A percentile compares a stretch with the other conserved stretches of the same genome.
Conservation (phyloP, 2,113 vertebrate genomes). For the Clarias batrachus region DNA sequence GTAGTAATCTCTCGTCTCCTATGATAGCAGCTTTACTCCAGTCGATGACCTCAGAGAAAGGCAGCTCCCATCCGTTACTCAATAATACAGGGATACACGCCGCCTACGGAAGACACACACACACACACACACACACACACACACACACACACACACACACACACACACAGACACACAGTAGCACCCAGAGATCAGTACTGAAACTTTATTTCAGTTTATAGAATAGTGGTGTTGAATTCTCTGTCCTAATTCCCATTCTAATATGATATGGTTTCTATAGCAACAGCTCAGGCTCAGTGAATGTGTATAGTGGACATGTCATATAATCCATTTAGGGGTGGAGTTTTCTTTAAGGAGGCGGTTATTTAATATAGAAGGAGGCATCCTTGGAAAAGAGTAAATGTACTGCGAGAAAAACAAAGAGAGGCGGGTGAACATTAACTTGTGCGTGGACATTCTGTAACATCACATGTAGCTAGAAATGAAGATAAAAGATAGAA, state of each 20-base stretch:
- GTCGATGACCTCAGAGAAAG: constrained; percentile 79
- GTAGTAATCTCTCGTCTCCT: constrained; percentile 75
- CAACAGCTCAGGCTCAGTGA: background rate
- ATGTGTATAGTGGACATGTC: no score
- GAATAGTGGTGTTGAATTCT: background rate
- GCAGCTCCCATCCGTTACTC: constrained; percentile 79
- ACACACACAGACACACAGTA: background rate
- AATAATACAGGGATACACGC: constrained; percentile 78
- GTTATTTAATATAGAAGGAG: background rate
- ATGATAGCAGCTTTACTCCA: constrained; percentile 77
- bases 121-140: constrained; percentile 33
- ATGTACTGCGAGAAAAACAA: background rate
- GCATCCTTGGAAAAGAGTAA: background rate
- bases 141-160: background rate
- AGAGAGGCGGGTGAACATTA: background rate
- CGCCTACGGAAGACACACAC: constrained; percentile 61
- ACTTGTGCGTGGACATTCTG: background rate
- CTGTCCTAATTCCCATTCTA: background rate
- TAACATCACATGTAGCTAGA: background rate
- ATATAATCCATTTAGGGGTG: background rate
- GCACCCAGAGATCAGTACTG: background rate
- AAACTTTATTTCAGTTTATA: background rate
- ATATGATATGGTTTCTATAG: background rate
- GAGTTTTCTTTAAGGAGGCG: background rate
- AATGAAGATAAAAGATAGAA: background rate